These are phyloP conservation scores for Salvelinus sp. DNA, from an alignment of 2,113 vertebrate genomes.

Conservation along the genomic window DNA sequence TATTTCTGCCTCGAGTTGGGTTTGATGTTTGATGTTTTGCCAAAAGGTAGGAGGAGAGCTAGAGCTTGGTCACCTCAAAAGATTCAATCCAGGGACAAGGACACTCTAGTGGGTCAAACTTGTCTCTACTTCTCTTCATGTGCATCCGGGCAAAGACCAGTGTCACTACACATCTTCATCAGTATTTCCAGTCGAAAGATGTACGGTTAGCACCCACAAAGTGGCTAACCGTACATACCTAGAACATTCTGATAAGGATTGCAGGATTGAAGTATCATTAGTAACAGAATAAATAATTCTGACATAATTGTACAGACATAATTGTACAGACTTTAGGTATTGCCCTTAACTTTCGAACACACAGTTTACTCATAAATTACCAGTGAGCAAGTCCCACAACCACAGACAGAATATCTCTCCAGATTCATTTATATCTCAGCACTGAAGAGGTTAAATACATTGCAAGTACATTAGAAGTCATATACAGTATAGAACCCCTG, in stretches of 20 bases:
- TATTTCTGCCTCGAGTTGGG: background rate
- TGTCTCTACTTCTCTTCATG: background rate
- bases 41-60: background rate
- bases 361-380: too few relatives aligned
- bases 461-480: background rate
- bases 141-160: background rate
- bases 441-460: background rate
- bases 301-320: too few relatives aligned
- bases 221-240: background rate
- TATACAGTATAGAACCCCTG: background rate
- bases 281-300: background rate
- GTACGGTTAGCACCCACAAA: background rate
- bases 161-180: background rate
- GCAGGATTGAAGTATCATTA: background rate
- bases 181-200: conserved; percentile 4
- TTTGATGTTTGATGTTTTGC: background rate
- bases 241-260: background rate
- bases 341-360: too few relatives aligned
- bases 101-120: background rate
- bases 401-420: background rate
- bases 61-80: background rate
- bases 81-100: background rate
- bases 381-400: background rate
- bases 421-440: background rate
- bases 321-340: too few relatives aligned